Conservation (phyloP, 2,888 invertebrate genomes). For the Drosophila longiperda region DNA sequence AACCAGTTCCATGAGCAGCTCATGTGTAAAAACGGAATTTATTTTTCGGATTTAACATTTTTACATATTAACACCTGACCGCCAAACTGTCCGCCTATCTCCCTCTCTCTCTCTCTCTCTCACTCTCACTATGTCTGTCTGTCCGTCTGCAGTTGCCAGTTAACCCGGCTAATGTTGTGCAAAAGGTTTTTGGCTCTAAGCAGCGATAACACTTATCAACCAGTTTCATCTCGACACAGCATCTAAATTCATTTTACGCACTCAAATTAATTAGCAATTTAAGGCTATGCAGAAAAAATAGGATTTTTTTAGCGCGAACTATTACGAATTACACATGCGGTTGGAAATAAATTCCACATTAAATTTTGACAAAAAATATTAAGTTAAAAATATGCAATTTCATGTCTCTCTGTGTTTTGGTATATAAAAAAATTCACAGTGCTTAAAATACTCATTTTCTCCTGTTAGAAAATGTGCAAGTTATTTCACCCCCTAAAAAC, state of each 20-base stretch:
- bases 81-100: background rate
- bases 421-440: too few species aligned
- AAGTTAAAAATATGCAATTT: background rate
- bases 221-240: slow-evolving; percentile 18
- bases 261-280: slow-evolving; percentile 25
- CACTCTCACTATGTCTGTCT: background rate
- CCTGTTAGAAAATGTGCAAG: too few species aligned
- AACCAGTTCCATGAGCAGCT: slow-evolving; percentile 40
- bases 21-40: slow-evolving; percentile 66
- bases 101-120: background rate
- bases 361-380: background rate
- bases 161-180: slow-evolving; percentile 41
- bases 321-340: background rate
- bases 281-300: background rate
- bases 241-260: slow-evolving; percentile 30
- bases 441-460: too few species aligned
- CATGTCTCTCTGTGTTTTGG: too few species aligned
- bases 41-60: slow-evolving; percentile 64
- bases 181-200: slow-evolving; percentile 36
- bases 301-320: rapidly evolving
- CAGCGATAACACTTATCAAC: slow-evolving; percentile 50
- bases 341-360: background rate
- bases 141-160: slow-evolving; percentile 4
- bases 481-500: too few species aligned
- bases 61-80: slow-evolving; percentile 50